A percentile compares a stretch with the other conserved stretches of the same genome.
These are phyloP conservation scores for Rhyacichthys aspro DNA, from an alignment of 2,797 vertebrate species.

Conservation along the genomic window DNA sequence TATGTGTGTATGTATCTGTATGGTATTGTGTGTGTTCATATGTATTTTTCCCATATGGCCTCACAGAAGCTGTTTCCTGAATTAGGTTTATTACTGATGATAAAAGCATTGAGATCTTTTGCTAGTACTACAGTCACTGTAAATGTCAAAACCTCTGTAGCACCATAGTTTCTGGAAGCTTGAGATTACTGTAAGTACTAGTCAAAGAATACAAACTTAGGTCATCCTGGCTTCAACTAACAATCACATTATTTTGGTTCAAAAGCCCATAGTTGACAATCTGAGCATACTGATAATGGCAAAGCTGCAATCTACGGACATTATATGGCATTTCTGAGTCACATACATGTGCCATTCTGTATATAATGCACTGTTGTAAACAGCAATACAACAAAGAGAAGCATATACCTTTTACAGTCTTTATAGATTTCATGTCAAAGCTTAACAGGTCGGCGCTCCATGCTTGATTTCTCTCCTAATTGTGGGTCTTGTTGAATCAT, in stretches of 20 bases:
- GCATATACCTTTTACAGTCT: conserved; percentile 56
- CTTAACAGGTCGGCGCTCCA: conserved; percentile 55
- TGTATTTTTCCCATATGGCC: conserved; percentile 36
- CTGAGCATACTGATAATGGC: conserved; percentile 50
- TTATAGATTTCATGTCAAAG: conserved; percentile 58
- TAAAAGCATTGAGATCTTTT: conserved; percentile 21
- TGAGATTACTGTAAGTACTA: conserved; percentile 39
- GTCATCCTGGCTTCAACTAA: conserved; percentile 17
- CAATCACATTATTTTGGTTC: conserved; percentile 21
- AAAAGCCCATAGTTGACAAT: conserved; percentile 33
- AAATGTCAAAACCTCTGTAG: conserved; percentile 41
- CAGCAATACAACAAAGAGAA: conserved; percentile 67
- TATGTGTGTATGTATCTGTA: no score
- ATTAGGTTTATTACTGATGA: conserved; percentile 18
- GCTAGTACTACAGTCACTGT: background rate
- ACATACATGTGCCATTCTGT: conserved; percentile 52
- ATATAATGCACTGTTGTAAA: conserved; percentile 60
- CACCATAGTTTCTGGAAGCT: conserved; percentile 57
- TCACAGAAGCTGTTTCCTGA: conserved; percentile 43
- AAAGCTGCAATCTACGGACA: conserved; percentile 67
- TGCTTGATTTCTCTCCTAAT: conserved; percentile 31
- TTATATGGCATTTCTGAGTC: conserved; percentile 52
- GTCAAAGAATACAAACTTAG: conserved; percentile 26
- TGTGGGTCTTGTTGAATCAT: conserved; percentile 4
- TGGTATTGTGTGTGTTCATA: conserved; percentile 28